Base-by-base conservation (phyloP, 1,140 invertebrate genomes). In the Zaprionus tsacasi region DNA sequence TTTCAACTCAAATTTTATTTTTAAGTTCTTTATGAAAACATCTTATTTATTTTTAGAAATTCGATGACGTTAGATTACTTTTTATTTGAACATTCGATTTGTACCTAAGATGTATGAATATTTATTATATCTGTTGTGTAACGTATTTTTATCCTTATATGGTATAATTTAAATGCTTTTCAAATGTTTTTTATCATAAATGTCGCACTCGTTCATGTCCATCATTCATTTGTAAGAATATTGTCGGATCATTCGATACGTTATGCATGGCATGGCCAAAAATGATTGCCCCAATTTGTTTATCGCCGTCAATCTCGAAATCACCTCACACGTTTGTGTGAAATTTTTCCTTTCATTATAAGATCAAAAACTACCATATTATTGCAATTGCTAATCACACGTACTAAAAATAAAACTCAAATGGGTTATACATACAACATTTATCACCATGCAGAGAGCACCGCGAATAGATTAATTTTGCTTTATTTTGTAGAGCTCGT, bases 261-360 rank as follows among this genome's bases (percentile, higher is more conserved):
- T 40, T 59, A 21, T 57, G 74, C 70, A 76, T 76, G 70, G 74
- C 75, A 77, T 77, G 69, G 63, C 61, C 69, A 57, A 30, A 50
- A 27, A 21, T 50, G 27, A 60, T 72, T 71, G 59, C 15, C 12
- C 48, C 58, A 5, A 13, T 25, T 35, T 71, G 33, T 61, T 56
- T 27, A 13, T 43, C 21, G 25, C 21, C 21, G 2, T 21, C 21
- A 2, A 21, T 55, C 35, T 43, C 13, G 45, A 35, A 15, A 6
- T 38, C 10, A 30, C 1, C 27, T 17, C 12, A 35, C 48, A 35
- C 30, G 12, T 11, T 35, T 12, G 48, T 57, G 54, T 71, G 21
- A 50, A 38, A 50, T 56, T 63, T 13, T 61, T 45, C 1, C 33
- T 4, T 48, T 48, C 17, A 30, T 48, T 35, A 50, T 35, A 36